phyloP scores from a whole-genome alignment of 1,140 invertebrate species.

The Drosophila ohnishii region DNA sequence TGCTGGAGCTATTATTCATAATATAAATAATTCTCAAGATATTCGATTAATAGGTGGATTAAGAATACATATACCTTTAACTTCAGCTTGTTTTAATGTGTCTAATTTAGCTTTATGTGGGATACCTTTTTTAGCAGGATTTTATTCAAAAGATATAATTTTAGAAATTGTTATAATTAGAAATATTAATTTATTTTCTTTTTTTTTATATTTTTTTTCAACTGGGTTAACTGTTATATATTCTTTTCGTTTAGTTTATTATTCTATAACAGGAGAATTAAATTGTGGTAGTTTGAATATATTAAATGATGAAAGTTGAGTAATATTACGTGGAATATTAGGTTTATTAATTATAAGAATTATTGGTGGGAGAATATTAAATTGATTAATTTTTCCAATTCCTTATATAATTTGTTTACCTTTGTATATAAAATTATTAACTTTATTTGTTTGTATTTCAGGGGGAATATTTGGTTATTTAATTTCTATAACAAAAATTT shows the following conservation, averaged over 20 bases:
- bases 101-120: conserved; percentile 84
- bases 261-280: conserved; percentile 83
- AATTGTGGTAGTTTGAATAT: conserved; percentile 83
- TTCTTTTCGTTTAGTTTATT: conserved; percentile 85
- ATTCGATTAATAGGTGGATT: conserved; percentile 85
- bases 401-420: conserved; percentile 84
- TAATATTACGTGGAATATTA: conserved; percentile 84
- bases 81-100: conserved; percentile 84
- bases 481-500: conserved; percentile 81
- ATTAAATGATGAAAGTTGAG: conserved; percentile 83
- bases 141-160: conserved; percentile 88
- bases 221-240: conserved; percentile 85
- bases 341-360: conserved; percentile 84
- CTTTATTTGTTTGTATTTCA: conserved; percentile 82
- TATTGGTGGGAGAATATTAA: conserved; percentile 83
- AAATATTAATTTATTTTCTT: conserved; percentile 84
- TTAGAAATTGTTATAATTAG: conserved; percentile 84
- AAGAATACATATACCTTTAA: conserved; percentile 82
- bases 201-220: conserved; percentile 84
- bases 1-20: conserved; percentile 85
- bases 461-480: conserved; percentile 80
- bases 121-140: conserved; percentile 87
- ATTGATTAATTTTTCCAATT: conserved; percentile 83
- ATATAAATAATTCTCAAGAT: conserved; percentile 85
- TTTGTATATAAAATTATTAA: conserved; percentile 83